These are phyloP conservation scores for Rhagoletis pomonella DNA, from an alignment of 1,140 invertebrate species.

Conservation along the genomic window DNA sequence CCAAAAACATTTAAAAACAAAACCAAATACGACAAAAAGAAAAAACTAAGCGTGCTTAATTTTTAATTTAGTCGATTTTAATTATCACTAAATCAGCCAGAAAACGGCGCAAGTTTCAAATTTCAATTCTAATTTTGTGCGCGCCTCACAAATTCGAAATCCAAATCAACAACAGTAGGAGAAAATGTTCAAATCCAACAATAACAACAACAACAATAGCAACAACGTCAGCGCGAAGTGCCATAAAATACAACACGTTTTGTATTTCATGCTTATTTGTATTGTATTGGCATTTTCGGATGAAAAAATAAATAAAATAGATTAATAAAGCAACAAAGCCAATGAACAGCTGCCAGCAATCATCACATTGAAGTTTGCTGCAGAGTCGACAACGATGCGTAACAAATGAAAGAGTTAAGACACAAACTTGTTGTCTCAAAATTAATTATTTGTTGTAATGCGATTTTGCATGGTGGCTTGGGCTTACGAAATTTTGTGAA, in stretches of 20 bases:
- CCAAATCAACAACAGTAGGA: background rate
- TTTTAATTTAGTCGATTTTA: conserved; percentile 40
- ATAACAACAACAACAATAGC: conserved; percentile 2
- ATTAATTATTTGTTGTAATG: conserved; percentile 27
- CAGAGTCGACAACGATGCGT: conserved; percentile 19
- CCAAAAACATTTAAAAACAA: background rate
- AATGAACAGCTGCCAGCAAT: conserved; percentile 13
- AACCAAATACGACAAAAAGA: background rate
- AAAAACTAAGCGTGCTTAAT: background rate
- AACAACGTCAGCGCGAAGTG: background rate
- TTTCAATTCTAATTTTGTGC: conserved; percentile 44
- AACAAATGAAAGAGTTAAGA: conserved; percentile 41
- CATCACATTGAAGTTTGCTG: background rate
- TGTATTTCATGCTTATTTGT: conserved; percentile 30
- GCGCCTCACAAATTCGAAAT: conserved; percentile 17
- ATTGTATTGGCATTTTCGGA: background rate
- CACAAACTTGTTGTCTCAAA: conserved; percentile 30
- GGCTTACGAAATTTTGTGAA: background rate
- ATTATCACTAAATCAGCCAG: conserved; percentile 22
- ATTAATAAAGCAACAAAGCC: conserved; percentile 25
- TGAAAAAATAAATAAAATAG: background rate
- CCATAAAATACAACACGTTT: conserved; percentile 25
- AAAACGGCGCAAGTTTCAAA: conserved; percentile 47
- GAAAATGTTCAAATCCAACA: background rate
- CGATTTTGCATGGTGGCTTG: conserved; percentile 41